Evolutionary conservation across 2,888 invertebrate species (phyloP).

Genomic region (Drosophila emarginata): DNA sequence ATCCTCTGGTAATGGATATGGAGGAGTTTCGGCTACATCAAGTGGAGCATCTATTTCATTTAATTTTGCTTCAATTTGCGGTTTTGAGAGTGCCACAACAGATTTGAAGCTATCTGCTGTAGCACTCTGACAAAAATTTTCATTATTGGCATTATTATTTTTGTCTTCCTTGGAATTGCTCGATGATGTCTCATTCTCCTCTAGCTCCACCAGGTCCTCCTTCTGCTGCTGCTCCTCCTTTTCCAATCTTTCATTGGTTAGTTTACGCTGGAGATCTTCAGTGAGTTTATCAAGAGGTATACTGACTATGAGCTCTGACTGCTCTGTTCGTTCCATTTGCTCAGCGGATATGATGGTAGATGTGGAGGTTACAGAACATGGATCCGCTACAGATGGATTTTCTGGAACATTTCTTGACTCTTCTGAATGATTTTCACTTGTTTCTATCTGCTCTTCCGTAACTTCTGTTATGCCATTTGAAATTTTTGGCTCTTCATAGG

Average conservation of each 20-base stretch:
- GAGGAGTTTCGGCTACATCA: conserved; percentile 18
- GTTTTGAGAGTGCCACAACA: conserved; percentile 64
- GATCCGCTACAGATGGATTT: background rate
- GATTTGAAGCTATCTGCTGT: conserved; percentile 75
- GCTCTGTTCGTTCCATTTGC: background rate
- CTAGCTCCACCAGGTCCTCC: no score
- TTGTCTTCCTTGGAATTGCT: conserved; percentile 29
- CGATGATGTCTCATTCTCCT: conserved; percentile 19
- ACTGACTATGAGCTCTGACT: conserved; percentile 53
- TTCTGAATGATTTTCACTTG: background rate
- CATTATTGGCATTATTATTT: conserved; percentile 62
- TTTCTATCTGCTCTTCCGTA: background rate
- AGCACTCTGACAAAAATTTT: conserved; percentile 75
- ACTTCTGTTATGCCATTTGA: conserved; percentile 1
- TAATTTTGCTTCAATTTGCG: conserved; percentile 58
- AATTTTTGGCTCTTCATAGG: background rate
- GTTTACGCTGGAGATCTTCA: conserved; percentile 55
- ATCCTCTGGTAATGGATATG: background rate
- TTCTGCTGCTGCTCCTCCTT: background rate
- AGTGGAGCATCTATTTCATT: background rate
- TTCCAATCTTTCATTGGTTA: conserved; percentile 23
- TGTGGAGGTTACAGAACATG: background rate
- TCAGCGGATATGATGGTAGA: background rate
- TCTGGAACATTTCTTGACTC: background rate
- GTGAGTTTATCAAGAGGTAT: conserved; percentile 59